Conservation (phyloP, 2,888 invertebrate species). For the Pyrochroa serraticornis region DNA sequence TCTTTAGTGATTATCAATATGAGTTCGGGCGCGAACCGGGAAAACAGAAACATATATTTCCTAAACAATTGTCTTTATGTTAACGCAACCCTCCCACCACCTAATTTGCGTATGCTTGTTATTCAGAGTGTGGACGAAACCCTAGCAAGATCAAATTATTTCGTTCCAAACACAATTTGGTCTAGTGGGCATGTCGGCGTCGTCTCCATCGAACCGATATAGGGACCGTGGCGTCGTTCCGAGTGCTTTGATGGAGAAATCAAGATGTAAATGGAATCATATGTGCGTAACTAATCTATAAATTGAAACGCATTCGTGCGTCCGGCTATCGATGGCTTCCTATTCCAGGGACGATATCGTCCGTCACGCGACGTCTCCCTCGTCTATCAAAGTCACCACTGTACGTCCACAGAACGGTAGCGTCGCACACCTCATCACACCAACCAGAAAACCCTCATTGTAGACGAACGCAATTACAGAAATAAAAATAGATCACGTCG, state of each 20-base stretch:
- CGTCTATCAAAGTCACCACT: slow-evolving; percentile 28
- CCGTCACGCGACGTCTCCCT: slow-evolving; percentile 29
- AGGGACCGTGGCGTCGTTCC: background rate
- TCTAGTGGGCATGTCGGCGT: no score
- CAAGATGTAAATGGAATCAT: slow-evolving; percentile 35
- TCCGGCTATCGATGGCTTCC: slow-evolving; percentile 30
- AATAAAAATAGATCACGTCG: background rate
- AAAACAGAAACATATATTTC: no score
- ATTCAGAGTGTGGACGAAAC: no score
- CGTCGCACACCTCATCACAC: slow-evolving; percentile 13
- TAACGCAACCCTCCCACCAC: no score
- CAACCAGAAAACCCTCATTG: background rate
- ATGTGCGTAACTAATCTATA: slow-evolving; percentile 37
- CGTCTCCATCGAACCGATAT: background rate
- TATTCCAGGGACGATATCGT: slow-evolving; percentile 25
- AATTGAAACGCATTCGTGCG: slow-evolving; percentile 39
- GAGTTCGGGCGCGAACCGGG: no score
- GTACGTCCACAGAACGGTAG: slow-evolving; percentile 13
- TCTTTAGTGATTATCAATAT: no score
- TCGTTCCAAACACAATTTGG: no score
- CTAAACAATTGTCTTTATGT: no score
- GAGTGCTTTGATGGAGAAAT: background rate
- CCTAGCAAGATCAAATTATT: no score
- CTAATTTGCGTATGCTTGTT: no score
- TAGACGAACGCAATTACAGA: slow-evolving; percentile 4